phyloP scores from a whole-genome alignment of 2,888 invertebrate genomes.

The Thereva unica region DNA sequence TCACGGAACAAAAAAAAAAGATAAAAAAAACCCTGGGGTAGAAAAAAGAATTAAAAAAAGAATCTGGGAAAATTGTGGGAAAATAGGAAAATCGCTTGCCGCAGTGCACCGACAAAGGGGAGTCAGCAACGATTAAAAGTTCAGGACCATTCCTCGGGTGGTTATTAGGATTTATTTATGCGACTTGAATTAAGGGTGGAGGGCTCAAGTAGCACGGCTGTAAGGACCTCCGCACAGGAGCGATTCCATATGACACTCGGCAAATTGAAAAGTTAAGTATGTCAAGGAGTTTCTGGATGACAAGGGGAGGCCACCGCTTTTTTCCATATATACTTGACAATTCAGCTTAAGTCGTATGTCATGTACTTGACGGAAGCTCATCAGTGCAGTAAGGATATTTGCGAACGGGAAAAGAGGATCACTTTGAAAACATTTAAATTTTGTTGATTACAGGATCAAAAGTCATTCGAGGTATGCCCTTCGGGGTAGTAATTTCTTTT shows the following conservation, averaged over 20 bases:
- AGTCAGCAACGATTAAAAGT: slow-evolving; percentile 24
- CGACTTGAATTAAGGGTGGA: background rate
- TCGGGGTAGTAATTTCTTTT: no score
- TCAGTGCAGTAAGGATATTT: no score
- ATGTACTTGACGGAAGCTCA: background rate
- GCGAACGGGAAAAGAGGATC: no score
- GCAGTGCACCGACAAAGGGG: slow-evolving; percentile 5
- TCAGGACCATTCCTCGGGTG: slow-evolving; percentile 13
- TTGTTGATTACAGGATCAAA: slow-evolving; percentile 1
- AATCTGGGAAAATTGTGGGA: slow-evolving; percentile 37
- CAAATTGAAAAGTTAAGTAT: slow-evolving; percentile 35
- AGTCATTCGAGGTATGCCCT: background rate
- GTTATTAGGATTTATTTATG: slow-evolving; percentile 36
- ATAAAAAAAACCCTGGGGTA: slow-evolving; percentile 16
- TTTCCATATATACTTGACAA: background rate
- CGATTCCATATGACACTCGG: slow-evolving; percentile 13
- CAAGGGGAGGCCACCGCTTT: background rate
- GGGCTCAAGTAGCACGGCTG: background rate
- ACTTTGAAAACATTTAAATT: background rate
- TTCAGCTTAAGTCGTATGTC: background rate
- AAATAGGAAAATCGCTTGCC: slow-evolving; percentile 33
- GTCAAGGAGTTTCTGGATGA: slow-evolving; percentile 8
- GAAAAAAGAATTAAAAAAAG: slow-evolving; percentile 28
- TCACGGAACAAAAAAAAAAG: slow-evolving; percentile 37
- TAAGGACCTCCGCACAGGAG: background rate